Evolutionary conservation across 2,113 vertebrate genomes (phyloP).

Genomic region (Nyctibius bracteatus): DNA sequence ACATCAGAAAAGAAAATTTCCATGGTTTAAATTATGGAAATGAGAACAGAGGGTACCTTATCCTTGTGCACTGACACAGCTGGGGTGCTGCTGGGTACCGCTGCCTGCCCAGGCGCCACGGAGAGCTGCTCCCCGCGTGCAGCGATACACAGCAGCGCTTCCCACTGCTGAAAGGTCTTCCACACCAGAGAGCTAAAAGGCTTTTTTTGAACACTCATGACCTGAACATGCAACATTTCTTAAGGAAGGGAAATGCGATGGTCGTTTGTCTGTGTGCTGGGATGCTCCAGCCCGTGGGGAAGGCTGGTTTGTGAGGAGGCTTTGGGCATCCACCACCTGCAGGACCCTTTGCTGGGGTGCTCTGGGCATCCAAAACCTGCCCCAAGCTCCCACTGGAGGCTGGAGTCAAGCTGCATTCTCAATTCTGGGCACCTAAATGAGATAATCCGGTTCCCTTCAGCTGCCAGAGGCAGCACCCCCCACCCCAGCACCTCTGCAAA

Average conservation of each 20-base stretch:
- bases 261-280: rapidly evolving
- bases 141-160: not conserved
- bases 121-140: not conserved
- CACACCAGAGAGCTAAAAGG: not conserved
- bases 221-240: not conserved
- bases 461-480: not conserved
- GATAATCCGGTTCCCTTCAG: not conserved
- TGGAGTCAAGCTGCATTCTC: not conserved
- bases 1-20: conserved; percentile 40
- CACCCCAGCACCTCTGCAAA: not conserved
- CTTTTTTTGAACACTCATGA: rapidly evolving
- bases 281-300: not conserved
- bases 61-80: rapidly evolving
- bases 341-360: not conserved
- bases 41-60: not conserved
- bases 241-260: not conserved
- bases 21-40: not conserved
- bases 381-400: not conserved
- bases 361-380: not conserved
- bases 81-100: rapidly evolving
- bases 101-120: not conserved
- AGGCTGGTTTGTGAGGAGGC: not conserved
- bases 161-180: not conserved
- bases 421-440: not conserved
- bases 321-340: not conserved